These are phyloP conservation scores for Pristionchus arcanus DNA, from an alignment of 2,888 invertebrate genomes.

Conservation along the genomic window DNA sequence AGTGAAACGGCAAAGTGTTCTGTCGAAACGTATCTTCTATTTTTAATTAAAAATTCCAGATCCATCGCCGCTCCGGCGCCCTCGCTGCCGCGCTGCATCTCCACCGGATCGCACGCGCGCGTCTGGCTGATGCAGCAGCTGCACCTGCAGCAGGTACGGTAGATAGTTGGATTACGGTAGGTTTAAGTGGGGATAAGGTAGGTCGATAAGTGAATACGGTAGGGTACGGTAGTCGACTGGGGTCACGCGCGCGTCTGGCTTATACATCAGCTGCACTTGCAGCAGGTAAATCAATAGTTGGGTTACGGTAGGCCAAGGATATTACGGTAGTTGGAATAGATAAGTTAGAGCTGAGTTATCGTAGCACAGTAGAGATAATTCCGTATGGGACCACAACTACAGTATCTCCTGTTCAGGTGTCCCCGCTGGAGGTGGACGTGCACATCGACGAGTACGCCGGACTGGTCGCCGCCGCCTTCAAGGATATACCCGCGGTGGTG, in stretches of 20 bases:
- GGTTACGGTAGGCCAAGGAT: neutral
- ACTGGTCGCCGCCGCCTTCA: slow-evolving; percentile 32
- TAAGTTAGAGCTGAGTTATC: too few relatives aligned
- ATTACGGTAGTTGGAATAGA: neutral
- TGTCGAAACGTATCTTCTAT: too few relatives aligned
- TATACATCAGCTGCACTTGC: too few relatives aligned
- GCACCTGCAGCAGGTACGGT: slow-evolving; percentile 48
- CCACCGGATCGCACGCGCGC: slow-evolving; percentile 50
- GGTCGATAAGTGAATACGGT: neutral
- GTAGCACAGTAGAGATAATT: too few relatives aligned
- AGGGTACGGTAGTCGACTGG: too few relatives aligned
- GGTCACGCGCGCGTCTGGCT: too few relatives aligned
- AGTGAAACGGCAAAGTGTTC: too few relatives aligned
- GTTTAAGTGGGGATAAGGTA: neutral
- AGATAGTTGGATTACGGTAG: neutral
- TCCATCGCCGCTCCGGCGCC: neutral
- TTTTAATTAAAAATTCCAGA: too few relatives aligned
- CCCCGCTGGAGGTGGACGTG: slow-evolving; percentile 30
- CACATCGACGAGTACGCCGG: slow-evolving; percentile 36
- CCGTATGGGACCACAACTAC: too few relatives aligned
- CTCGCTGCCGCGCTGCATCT: slow-evolving; percentile 39
- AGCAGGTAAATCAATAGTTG: neutral
- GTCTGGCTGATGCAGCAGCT: slow-evolving; percentile 49
- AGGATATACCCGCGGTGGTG: slow-evolving; percentile 40
- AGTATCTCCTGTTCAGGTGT: neutral